Evolutionary conservation across 1,140 invertebrate genomes (phyloP).

Genomic region (Microplitis mediator): DNA sequence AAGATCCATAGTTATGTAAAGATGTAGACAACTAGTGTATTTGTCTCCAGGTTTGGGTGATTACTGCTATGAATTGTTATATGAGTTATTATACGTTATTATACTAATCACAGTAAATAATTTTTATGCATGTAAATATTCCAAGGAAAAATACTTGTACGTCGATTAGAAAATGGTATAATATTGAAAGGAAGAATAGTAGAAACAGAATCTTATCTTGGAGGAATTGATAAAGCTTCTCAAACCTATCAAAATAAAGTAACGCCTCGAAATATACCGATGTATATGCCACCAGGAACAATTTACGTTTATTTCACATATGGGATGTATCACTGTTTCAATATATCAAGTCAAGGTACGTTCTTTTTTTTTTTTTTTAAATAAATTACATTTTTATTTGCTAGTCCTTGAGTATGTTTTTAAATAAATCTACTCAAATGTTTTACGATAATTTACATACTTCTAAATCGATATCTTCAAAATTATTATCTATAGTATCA

Average conservation of each 20-base stretch:
- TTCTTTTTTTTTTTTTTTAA: slow-evolving; percentile 11
- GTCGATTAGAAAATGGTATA: slow-evolving; percentile 63
- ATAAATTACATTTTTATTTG: background rate
- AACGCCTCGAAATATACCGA: slow-evolving; percentile 74
- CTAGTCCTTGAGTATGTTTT: too few relatives aligned
- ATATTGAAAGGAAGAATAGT: slow-evolving; percentile 73
- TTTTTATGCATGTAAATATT: slow-evolving; percentile 3
- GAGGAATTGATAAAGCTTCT: slow-evolving; percentile 74
- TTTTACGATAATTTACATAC: too few relatives aligned
- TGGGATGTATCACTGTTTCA: slow-evolving; percentile 84
- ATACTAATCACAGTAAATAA: background rate
- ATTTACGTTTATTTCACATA: slow-evolving; percentile 82
- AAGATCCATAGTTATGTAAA: too few relatives aligned
- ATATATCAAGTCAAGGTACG: slow-evolving; percentile 77
- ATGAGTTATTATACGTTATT: too few relatives aligned
- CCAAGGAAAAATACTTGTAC: slow-evolving; percentile 67
- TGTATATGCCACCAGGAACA: slow-evolving; percentile 84
- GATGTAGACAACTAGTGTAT: background rate
- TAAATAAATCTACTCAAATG: too few relatives aligned
- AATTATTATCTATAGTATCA: too few relatives aligned
- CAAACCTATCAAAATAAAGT: slow-evolving; percentile 71
- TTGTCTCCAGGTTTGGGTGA: background rate
- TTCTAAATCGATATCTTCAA: too few relatives aligned
- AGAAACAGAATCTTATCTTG: slow-evolving; percentile 81
- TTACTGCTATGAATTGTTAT: too few relatives aligned